Evolutionary conservation across 2,113 vertebrate genomes (phyloP), one percentile per base, ranked within the genome.

Genomic region (Aepyceros melampus): DNA sequence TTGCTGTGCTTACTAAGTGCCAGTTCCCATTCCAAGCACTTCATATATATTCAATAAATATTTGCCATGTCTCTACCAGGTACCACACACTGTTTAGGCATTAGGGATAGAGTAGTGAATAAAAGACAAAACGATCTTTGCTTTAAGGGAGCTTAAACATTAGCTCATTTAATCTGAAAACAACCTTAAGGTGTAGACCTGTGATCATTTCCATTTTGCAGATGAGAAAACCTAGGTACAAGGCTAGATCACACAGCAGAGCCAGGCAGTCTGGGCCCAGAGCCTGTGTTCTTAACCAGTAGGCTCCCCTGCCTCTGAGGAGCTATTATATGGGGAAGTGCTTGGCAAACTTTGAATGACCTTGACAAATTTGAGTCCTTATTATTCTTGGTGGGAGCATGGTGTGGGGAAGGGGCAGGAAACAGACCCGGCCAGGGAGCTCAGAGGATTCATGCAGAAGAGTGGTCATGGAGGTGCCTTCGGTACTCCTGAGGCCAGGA

Each of bases 111-210:
- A 58, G 27, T 36, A 67, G n/a, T 89, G 40, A 95, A 78, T 53
- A 83, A 93, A 91, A 91, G 56, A 78, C 36, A 47, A 64, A 97
- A 86, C 0, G 2, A 87, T 94, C 15, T 40, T 40, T 79, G 16
- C 78, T 83, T 95, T 96, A 40, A 87, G 11, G 12, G 33, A 83
- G 17, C 25, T 88, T 88, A 91, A 78, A 84, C 76, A 82, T 82
- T 87, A 96, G 49, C 21, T 95, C 13, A 55, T 82, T 97, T 94
- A 93, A 91, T 95, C 31, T 89, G 47, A 93, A 93, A 95, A 94
- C 29, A 97, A 64, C 29, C 40, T 95, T 85, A 93, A 40, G 9
- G 85, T 96, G n/a, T 78, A 71, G 29, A 90, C 58, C 6, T 79
- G 47, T 71, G 60, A 86, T 81, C 81, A 51, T 51, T 94, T 45